Evolutionary conservation across 2,888 invertebrate genomes (phyloP).

Genomic region (Cephus pulcher): DNA sequence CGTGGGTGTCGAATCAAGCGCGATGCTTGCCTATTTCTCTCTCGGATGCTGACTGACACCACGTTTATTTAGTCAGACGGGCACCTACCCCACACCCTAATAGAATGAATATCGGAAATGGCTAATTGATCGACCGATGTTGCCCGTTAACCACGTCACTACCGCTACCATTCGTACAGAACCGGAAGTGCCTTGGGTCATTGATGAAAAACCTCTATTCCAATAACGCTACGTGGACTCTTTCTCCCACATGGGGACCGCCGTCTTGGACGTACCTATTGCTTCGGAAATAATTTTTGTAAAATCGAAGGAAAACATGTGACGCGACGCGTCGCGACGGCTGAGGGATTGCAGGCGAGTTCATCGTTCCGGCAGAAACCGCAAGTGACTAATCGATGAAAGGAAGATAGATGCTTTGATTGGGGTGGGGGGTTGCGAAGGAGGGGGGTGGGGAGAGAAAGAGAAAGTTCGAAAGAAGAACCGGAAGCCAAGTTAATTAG

Average conservation of each 20-base stretch:
- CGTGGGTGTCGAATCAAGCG: constrained; percentile 4
- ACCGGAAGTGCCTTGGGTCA: not conserved
- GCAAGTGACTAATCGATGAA: not conserved
- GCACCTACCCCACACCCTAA: constrained; percentile 18
- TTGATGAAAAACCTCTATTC: not conserved
- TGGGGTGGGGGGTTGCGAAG: not conserved
- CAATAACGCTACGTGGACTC: not conserved
- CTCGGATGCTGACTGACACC: constrained; percentile 7
- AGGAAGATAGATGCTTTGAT: not conserved
- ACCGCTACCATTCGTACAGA: not conserved
- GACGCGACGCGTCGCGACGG: not conserved
- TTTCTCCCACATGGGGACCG: not conserved
- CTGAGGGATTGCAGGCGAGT: not conserved
- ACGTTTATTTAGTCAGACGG: constrained; percentile 29
- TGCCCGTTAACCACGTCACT: not conserved
- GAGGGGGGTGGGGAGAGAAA: not conserved
- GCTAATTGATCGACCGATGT: constrained; percentile 29
- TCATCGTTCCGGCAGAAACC: not conserved
- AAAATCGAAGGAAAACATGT: not conserved
- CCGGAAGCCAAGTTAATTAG: constrained; percentile 42
- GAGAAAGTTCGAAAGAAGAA: constrained; percentile 11
- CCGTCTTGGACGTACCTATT: not conserved
- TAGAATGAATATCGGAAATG: constrained; percentile 34
- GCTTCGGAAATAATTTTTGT: not conserved
- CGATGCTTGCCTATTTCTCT: constrained; percentile 29